phyloP scores from a whole-genome alignment of 2,797 vertebrate species.

The Ceryle rudis region DNA sequence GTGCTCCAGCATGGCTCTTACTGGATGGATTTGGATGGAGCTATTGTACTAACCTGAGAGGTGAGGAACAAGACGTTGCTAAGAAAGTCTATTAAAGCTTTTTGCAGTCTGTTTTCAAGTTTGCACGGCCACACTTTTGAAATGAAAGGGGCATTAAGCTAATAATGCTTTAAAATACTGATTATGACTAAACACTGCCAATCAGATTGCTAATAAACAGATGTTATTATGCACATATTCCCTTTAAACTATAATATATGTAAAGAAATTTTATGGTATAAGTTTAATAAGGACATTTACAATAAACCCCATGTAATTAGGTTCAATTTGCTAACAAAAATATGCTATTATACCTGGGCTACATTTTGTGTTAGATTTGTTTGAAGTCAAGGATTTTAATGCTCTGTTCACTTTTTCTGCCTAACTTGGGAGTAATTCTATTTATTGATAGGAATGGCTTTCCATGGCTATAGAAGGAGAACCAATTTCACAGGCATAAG shows the following conservation, averaged over 20 bases:
- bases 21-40: constrained; percentile 2
- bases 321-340: neutral
- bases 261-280: neutral
- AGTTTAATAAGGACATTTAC: neutral
- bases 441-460: neutral
- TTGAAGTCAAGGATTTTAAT: neutral
- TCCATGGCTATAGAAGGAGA: neutral
- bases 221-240: neutral
- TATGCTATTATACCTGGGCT: neutral
- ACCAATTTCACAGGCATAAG: neutral
- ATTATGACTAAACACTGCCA: neutral
- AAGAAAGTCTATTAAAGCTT: neutral
- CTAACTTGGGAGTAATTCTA: neutral
- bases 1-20: constrained; percentile 22
- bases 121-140: constrained; percentile 10
- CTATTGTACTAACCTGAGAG: constrained; percentile 14
- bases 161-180: neutral
- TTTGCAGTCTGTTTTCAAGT: neutral
- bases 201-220: neutral
- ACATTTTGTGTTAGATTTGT: neutral
- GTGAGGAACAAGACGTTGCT: neutral
- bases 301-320: neutral
- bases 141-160: constrained; percentile 2
- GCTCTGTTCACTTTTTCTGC: neutral
- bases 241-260: neutral